Evolutionary conservation across 2,113 vertebrate species (phyloP).

Genomic region (Diphyllodes magnificus): DNA sequence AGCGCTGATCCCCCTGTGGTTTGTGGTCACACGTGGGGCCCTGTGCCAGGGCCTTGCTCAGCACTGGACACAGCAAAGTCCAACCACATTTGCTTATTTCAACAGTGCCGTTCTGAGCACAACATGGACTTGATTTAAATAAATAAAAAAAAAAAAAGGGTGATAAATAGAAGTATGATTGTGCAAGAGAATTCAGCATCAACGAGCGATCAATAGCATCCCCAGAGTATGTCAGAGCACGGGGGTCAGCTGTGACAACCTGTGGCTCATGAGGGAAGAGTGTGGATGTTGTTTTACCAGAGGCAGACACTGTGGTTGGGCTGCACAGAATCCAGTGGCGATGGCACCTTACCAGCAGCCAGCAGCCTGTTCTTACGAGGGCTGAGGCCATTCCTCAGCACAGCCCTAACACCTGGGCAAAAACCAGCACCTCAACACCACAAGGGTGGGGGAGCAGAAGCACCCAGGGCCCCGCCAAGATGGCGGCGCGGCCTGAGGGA

Average conservation of each 20-base stretch:
- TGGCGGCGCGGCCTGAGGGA: not conserved
- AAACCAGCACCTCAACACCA: too few relatives aligned
- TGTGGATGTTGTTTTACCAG: not conserved
- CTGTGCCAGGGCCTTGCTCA: not conserved
- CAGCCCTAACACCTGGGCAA: accelerated
- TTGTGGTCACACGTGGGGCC: accelerated
- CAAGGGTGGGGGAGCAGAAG: accelerated
- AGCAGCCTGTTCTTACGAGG: too few relatives aligned
- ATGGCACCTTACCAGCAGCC: not conserved
- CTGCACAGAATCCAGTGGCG: accelerated
- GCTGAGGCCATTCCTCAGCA: not conserved
- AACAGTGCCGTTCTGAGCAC: not conserved
- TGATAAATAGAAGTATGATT: not conserved
- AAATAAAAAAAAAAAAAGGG: too few relatives aligned
- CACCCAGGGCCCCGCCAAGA: not conserved
- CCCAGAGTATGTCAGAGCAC: accelerated
- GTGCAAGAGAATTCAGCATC: not conserved
- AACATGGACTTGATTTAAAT: not conserved
- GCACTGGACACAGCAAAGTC: not conserved
- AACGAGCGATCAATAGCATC: accelerated
- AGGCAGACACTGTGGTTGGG: not conserved
- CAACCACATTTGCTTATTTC: not conserved
- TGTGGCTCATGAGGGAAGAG: not conserved
- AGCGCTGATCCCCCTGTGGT: accelerated
- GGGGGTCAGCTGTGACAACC: accelerated